Conservation (phyloP, 2,888 invertebrate species). For the Diadromus collaris region DNA sequence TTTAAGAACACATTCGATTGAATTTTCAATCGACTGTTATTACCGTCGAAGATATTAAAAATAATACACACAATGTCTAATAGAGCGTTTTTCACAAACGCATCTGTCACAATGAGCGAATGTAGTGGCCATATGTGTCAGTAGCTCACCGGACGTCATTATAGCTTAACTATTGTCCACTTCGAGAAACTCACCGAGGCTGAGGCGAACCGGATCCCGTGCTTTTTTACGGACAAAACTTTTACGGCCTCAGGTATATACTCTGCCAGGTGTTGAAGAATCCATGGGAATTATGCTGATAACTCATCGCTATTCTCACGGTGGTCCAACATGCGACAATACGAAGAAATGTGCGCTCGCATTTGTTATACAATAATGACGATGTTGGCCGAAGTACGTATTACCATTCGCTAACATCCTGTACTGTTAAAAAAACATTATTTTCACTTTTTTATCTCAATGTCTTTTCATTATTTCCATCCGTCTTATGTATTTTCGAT, state of each 20-base stretch:
- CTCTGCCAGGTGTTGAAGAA: slow-evolving; percentile 78
- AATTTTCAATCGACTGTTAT: slow-evolving; percentile 14
- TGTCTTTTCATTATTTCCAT: not conserved
- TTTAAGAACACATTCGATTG: not conserved
- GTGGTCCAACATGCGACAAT: slow-evolving; percentile 67
- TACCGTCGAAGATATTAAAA: slow-evolving; percentile 19
- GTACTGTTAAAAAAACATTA: slow-evolving; percentile 23
- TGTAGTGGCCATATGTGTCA: slow-evolving; percentile 73
- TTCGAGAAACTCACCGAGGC: slow-evolving; percentile 56
- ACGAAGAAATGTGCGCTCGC: slow-evolving; percentile 43
- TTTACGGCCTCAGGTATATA: slow-evolving; percentile 65
- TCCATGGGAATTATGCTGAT: slow-evolving; percentile 79
- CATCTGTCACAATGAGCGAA: slow-evolving; percentile 74
- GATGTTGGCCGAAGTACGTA: slow-evolving; percentile 30
- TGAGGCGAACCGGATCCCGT: slow-evolving; percentile 53
- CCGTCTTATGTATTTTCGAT: not conserved
- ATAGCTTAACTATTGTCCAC: slow-evolving; percentile 74
- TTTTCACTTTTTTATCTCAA: not conserved
- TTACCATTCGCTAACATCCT: slow-evolving; percentile 44
- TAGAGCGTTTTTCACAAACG: slow-evolving; percentile 64
- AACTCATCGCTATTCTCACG: slow-evolving; percentile 79
- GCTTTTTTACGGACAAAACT: slow-evolving; percentile 73
- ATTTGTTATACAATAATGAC: slow-evolving; percentile 49
- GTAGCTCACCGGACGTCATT: slow-evolving; percentile 74
- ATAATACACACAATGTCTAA: slow-evolving; percentile 56